These are phyloP conservation scores for Parazoanthus darwini DNA, from an alignment of 92 coral and sea anemone species.

Conservation along the genomic window DNA sequence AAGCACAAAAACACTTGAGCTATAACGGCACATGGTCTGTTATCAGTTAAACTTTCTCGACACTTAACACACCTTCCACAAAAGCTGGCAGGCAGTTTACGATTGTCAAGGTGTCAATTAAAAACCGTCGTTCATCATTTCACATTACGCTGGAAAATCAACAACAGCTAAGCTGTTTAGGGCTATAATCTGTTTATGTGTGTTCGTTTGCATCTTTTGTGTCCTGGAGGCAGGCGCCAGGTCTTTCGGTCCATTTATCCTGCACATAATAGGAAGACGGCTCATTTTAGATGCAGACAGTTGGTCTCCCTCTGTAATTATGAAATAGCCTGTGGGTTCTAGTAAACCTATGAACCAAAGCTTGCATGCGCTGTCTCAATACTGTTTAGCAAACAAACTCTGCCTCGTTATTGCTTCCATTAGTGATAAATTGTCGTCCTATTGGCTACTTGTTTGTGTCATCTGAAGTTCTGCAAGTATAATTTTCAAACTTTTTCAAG, in stretches of 20 bases:
- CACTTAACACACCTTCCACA: background rate
- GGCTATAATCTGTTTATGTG: background rate
- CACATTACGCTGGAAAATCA: background rate
- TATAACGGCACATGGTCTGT: background rate
- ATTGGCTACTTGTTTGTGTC: background rate
- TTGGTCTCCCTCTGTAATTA: background rate
- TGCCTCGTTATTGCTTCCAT: background rate
- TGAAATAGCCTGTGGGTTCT: constrained; percentile 3
- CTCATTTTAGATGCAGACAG: background rate
- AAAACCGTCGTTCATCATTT: background rate
- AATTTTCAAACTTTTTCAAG: background rate
- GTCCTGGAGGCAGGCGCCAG: background rate
- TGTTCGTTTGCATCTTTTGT: background rate
- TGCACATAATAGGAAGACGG: background rate
- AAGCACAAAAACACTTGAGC: background rate
- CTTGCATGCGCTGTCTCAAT: no score
- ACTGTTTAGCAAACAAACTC: background rate
- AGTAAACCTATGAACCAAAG: background rate
- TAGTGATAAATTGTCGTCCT: background rate
- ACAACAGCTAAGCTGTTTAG: background rate
- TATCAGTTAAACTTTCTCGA: background rate
- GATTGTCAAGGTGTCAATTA: background rate
- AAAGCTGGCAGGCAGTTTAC: background rate
- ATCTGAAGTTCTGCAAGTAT: no score
- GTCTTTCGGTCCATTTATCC: background rate